These are phyloP conservation scores for Merluccius polli DNA, from an alignment of 2,797 vertebrate species.

Conservation along the genomic window DNA sequence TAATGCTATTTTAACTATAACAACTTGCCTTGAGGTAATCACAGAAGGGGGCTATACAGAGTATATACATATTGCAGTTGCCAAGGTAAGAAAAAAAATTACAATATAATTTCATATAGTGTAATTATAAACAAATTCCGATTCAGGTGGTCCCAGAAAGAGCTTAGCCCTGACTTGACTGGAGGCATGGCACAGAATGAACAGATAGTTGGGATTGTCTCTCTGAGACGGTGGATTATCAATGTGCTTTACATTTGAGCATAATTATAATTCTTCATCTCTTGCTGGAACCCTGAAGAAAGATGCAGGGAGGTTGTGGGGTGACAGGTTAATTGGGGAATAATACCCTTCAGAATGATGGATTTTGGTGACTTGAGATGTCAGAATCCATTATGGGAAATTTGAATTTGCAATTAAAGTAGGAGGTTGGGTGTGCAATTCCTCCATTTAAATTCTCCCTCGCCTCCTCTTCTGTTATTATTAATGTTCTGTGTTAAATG, in stretches of 20 bases:
- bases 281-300: slow-evolving; percentile 69
- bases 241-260: slow-evolving; percentile 76
- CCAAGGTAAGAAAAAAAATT: slow-evolving; percentile 15
- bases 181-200: slow-evolving; percentile 3
- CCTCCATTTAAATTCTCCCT: slow-evolving; percentile 69
- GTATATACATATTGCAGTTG: not conserved
- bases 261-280: slow-evolving; percentile 81
- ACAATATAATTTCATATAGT: slow-evolving; percentile 10
- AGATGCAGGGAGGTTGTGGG: slow-evolving; percentile 62
- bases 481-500: slow-evolving; percentile 70
- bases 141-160: slow-evolving; percentile 7
- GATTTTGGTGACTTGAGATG: slow-evolving; percentile 84
- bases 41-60: no score
- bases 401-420: slow-evolving; percentile 83
- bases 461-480: slow-evolving; percentile 64
- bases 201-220: not conserved
- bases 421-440: slow-evolving; percentile 68
- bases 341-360: slow-evolving; percentile 83
- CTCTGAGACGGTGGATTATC: slow-evolving; percentile 61
- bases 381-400: slow-evolving; percentile 80
- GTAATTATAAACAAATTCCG: slow-evolving; percentile 14
- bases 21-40: no score
- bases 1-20: not conserved
- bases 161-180: slow-evolving; percentile 18
- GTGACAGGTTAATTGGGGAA: slow-evolving; percentile 84